Conservation (phyloP, 2,888 invertebrate species). For the Trichopria drosophilae region DNA sequence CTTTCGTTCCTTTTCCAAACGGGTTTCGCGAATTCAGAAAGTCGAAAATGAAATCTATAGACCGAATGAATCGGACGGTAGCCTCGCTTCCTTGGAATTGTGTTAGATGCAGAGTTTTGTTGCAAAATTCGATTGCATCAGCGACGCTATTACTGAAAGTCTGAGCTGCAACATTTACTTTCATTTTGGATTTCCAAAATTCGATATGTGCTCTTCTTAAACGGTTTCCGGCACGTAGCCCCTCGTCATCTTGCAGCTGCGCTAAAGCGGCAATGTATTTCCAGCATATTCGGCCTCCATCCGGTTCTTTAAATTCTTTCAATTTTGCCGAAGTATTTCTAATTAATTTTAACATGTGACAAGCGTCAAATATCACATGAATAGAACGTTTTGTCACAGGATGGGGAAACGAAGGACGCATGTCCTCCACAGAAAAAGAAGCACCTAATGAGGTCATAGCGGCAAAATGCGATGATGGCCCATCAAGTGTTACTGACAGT, state of each 20-base stretch:
- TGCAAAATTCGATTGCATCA: slow-evolving; percentile 20
- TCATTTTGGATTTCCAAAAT: slow-evolving; percentile 18
- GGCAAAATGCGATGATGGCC: slow-evolving; percentile 26
- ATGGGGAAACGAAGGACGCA: no score
- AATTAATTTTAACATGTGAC: slow-evolving; percentile 20
- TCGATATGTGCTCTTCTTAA: slow-evolving; percentile 13
- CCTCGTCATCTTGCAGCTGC: slow-evolving; percentile 16
- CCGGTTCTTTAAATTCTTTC: slow-evolving; percentile 13
- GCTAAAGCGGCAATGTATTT: no score
- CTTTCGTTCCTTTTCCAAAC: slow-evolving; percentile 31
- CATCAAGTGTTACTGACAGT: no score
- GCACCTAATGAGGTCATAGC: slow-evolving; percentile 28
- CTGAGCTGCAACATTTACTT: slow-evolving; percentile 34
- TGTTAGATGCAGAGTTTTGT: not conserved
- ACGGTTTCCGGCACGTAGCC: slow-evolving; percentile 17
- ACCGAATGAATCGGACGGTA: slow-evolving; percentile 32
- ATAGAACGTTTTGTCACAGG: slow-evolving; percentile 1
- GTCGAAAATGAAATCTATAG: slow-evolving; percentile 31
- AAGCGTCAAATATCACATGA: slow-evolving; percentile 15
- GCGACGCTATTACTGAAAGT: slow-evolving; percentile 30
- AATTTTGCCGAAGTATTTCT: slow-evolving; percentile 8
- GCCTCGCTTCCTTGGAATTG: slow-evolving; percentile 27
- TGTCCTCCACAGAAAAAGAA: slow-evolving; percentile 15
- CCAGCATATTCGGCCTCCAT: no score
- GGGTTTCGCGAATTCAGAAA: slow-evolving; percentile 31